A percentile compares a stretch with the other conserved stretches of the same genome.
Evolutionary conservation across 37 sponge, comb jelly and placozoan species (phyloP).

Genomic region (Oscarella lobularis): DNA sequence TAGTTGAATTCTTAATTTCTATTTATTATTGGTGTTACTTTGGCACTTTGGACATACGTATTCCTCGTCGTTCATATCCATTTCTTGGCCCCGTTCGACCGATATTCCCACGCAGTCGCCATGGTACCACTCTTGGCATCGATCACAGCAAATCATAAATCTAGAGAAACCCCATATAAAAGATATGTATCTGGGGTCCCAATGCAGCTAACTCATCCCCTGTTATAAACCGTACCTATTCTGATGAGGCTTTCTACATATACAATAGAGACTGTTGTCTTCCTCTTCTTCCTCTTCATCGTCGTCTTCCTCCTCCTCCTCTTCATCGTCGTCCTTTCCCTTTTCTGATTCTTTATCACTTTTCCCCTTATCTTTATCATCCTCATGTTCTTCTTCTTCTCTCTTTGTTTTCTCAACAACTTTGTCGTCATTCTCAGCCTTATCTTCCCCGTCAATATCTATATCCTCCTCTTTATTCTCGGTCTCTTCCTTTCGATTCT

Average conservation of each 20-base stretch:
- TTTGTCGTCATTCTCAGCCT: not conserved
- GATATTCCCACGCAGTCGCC: slow-evolving; percentile 75
- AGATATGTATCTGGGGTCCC: not conserved
- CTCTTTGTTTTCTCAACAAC: slow-evolving; percentile 2
- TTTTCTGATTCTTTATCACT: slow-evolving; percentile 21
- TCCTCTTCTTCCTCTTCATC: slow-evolving; percentile 34
- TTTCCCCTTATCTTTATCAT: slow-evolving; percentile 15
- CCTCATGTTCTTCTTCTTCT: not conserved
- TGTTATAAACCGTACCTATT: slow-evolving; percentile 32
- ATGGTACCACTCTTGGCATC: slow-evolving; percentile 81
- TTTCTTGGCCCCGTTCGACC: slow-evolving; percentile 53
- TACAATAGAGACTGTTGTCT: slow-evolving; percentile 54
- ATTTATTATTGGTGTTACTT: not conserved
- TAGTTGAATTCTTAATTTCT: not conserved
- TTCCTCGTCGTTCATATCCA: slow-evolving; percentile 41
- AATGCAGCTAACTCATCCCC: not conserved
- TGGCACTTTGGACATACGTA: not conserved
- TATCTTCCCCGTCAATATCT: not conserved
- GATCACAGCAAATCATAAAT: slow-evolving; percentile 87
- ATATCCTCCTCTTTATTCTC: not conserved
- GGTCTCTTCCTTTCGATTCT: not conserved
- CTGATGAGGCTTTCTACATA: slow-evolving; percentile 56
- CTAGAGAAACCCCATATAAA: slow-evolving; percentile 12
- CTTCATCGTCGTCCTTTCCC: not conserved
- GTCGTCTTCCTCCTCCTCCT: slow-evolving; percentile 30